Conservation (phyloP, 2,888 invertebrate genomes). For the Stenolophus ochropezus region DNA sequence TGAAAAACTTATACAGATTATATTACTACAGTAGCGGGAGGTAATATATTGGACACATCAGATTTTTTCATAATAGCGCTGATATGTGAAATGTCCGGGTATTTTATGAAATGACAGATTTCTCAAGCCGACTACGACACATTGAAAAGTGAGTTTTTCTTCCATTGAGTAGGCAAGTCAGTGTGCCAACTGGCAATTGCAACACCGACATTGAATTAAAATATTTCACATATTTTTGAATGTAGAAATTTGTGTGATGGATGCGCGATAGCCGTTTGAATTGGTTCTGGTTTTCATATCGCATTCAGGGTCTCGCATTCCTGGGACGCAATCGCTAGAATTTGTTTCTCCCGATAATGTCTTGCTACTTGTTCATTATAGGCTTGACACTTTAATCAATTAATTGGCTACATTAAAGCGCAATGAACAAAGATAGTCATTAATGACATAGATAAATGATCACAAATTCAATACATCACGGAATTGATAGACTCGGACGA, state of each 20-base stretch:
- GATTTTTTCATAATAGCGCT: too few species aligned
- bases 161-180: background rate
- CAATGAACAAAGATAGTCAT: background rate
- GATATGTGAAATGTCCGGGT: too few species aligned
- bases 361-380: conserved; percentile 12
- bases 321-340: conserved; percentile 4
- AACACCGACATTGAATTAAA: conserved; percentile 51
- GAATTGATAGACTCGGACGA: too few species aligned
- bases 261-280: conserved; percentile 20
- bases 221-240: conserved; percentile 44
- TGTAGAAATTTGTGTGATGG: conserved; percentile 47
- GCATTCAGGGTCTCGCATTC: conserved; percentile 45
- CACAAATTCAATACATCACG: background rate
- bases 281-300: conserved; percentile 47
- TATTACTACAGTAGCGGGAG: too few species aligned
- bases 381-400: conserved; percentile 18
- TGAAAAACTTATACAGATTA: too few species aligned
- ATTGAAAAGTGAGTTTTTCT: background rate
- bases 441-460: background rate
- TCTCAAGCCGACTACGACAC: too few species aligned
- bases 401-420: background rate
- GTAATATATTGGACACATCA: too few species aligned
- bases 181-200: conserved; percentile 11
- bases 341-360: conserved; percentile 7
- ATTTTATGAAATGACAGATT: too few species aligned